Base-by-base conservation (phyloP, 1,140 invertebrate species). In the Idris sp. region DNA sequence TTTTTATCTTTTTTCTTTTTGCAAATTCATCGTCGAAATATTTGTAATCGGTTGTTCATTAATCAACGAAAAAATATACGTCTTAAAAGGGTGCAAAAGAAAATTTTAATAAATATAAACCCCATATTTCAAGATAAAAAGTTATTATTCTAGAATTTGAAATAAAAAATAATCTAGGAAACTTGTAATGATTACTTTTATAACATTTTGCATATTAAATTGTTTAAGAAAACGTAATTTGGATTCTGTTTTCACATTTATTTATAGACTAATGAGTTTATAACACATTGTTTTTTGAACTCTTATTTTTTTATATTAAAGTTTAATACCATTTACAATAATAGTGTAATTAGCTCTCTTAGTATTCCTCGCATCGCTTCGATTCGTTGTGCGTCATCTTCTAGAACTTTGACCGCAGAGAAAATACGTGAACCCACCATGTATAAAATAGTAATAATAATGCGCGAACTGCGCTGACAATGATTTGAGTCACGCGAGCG, bases 401-500 rank as follows among this genome's bases (percentile, higher is more conserved):
- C 33, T 40, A 28, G 56, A 61, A 72, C 56, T 62, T 64, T 62
- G 49, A 72, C 51, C 58, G 41, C 15, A 31, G 26, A 30, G 28
- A 56, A 62, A 62, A 56, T 56, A 40, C 26, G 19, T 19, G 56
- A 56, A 62, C 31, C 28, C 26, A 48, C 56, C 16, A 13, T 44
- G 10, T 36, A 48, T 40, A 15, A 35, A 14, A 11, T 14, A 15
- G 28, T 58, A 62, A 64, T 64, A 54, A 54, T 40, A 61, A 61
- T 54, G 56, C 41, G 31, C 56, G 11, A 25, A 30, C 59, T 51
- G 18, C 40, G 33, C 46, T 43, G 54, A 54, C 58, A n/a, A n/a
- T n/a, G 48, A 56, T 62, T 62, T 22, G 13, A 56, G 58, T 56
- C 68, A 72, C 68, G 58, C 58, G 25, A 72, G 11, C 35, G 41